Evolutionary conservation across 2,797 vertebrate species (phyloP).

Genomic region (Phrynocephalus guinanensis): DNA sequence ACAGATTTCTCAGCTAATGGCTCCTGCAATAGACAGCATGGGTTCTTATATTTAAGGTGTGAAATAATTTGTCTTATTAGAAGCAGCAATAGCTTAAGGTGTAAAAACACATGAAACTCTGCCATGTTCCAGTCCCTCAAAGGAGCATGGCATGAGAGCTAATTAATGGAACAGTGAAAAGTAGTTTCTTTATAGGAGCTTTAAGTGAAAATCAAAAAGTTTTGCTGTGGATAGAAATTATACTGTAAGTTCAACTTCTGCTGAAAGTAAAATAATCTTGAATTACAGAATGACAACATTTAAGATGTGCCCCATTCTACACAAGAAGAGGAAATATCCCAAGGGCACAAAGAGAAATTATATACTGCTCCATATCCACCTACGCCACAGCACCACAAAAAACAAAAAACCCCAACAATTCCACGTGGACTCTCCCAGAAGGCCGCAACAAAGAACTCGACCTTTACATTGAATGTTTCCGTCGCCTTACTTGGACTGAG

Average conservation of each 20-base stretch:
- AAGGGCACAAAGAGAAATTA: too few species aligned
- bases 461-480: too few species aligned
- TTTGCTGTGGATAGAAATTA: neutral
- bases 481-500: too few species aligned
- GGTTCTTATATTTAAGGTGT: neutral
- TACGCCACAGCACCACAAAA: too few species aligned
- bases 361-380: too few species aligned
- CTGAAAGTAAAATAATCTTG: neutral
- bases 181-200: neutral
- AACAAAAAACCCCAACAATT: too few species aligned
- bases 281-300: neutral
- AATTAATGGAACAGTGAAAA: neutral
- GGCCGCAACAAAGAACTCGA: too few species aligned
- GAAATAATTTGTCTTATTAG: slow-evolving; percentile 27
- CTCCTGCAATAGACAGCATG: slow-evolving; percentile 11
- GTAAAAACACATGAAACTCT: neutral
- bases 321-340: too few species aligned
- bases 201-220: neutral
- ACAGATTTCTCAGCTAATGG: slow-evolving; percentile 38
- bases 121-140: neutral
- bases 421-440: too few species aligned
- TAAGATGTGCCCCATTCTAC: too few species aligned
- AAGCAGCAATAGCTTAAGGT: neutral
- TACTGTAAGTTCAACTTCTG: too few species aligned
- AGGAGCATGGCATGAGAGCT: neutral